Evolutionary conservation across 1,140 invertebrate genomes (phyloP).

Genomic region (Diorhabda sublineata): DNA sequence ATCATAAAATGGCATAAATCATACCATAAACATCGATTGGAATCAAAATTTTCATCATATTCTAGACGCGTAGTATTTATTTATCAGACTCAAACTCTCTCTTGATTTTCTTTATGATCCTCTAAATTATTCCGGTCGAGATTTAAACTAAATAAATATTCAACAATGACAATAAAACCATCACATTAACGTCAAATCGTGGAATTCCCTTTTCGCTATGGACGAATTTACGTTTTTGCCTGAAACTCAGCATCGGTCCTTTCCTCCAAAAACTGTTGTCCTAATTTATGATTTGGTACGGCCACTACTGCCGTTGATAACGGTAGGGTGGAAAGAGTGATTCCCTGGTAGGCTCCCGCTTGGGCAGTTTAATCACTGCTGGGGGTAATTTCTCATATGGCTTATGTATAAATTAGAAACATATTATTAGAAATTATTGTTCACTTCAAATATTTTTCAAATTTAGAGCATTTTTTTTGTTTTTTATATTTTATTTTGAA

Average conservation of each 20-base stretch:
- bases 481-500: too few species aligned
- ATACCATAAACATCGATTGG: too few species aligned
- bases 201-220: neutral
- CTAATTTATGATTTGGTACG: neutral
- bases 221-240: neutral
- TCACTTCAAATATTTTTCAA: too few species aligned
- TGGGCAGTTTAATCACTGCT: neutral
- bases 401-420: neutral
- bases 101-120: neutral
- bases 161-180: neutral
- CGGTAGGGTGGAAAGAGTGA: neutral
- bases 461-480: too few species aligned
- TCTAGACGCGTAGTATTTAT: too few species aligned
- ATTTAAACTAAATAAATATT: neutral
- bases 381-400: conserved; percentile 1
- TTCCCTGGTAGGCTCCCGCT: neutral
- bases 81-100: too few species aligned
- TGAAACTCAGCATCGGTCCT: neutral
- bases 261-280: neutral
- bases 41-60: too few species aligned
- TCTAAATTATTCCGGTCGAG: neutral
- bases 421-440: too few species aligned
- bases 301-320: neutral
- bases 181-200: neutral
- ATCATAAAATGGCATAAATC: too few species aligned